phyloP scores from a whole-genome alignment of 1,140 invertebrate species.

The Drosophila seguyi region DNA sequence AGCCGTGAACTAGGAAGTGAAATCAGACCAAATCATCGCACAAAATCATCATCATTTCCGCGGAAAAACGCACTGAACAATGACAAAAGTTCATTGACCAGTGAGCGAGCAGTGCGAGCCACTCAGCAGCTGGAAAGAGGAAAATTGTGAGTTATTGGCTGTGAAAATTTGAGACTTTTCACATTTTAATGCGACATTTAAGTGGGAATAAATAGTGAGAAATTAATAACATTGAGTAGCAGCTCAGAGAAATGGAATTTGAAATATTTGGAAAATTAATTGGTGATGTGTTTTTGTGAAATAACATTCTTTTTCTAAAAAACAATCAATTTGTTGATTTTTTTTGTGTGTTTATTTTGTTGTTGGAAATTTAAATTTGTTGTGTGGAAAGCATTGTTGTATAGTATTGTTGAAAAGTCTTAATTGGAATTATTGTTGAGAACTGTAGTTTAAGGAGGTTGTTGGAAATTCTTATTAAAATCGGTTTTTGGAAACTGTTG shows the following conservation, averaged over 20 bases:
- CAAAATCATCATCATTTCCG: slow-evolving; percentile 2
- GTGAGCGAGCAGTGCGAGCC: no score
- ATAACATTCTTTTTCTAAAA: neutral
- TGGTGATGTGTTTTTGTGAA: neutral
- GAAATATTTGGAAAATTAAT: neutral
- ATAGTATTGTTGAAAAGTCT: neutral
- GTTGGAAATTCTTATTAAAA: neutral
- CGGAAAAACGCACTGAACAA: neutral
- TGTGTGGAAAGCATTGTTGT: neutral
- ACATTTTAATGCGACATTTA: slow-evolving; percentile 16
- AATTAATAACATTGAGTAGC: slow-evolving; percentile 5
- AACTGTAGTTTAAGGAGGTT: neutral
- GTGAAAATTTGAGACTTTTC: slow-evolving; percentile 10
- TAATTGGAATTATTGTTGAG: neutral
- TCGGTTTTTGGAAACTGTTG: neutral
- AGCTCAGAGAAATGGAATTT: neutral
- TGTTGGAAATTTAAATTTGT: neutral
- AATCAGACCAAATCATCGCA: neutral
- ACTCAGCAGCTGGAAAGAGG: slow-evolving; percentile 30
- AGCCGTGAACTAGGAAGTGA: slow-evolving; percentile 45
- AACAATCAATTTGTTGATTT: neutral
- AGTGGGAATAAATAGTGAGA: neutral
- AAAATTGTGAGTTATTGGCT: slow-evolving; percentile 26
- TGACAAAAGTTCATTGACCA: slow-evolving; percentile 22
- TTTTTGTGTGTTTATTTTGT: neutral